Evolutionary conservation across 2,797 vertebrate genomes (phyloP).

Genomic region (Neostethus bicornis): DNA sequence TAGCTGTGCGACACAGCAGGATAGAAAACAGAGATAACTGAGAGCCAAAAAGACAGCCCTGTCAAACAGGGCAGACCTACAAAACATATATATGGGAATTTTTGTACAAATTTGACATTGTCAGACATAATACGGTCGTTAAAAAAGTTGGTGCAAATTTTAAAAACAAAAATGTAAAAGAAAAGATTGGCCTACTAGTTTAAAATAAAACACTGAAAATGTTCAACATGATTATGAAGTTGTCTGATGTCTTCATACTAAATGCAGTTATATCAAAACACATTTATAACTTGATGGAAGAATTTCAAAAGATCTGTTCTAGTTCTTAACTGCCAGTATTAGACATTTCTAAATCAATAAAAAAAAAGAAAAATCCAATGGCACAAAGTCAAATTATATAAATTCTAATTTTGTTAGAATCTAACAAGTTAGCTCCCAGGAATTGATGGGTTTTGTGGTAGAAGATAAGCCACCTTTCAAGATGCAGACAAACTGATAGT

Average conservation of each 20-base stretch:
- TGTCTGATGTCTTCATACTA: not conserved
- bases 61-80: slow-evolving; percentile 24
- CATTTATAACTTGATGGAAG: not conserved
- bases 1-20: slow-evolving; percentile 80
- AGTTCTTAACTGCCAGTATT: slow-evolving; percentile 7
- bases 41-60: slow-evolving; percentile 42
- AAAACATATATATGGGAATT: slow-evolving; percentile 20
- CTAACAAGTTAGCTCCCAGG: too few relatives aligned
- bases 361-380: slow-evolving; percentile 5
- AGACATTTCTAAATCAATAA: slow-evolving; percentile 26
- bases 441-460: too few relatives aligned
- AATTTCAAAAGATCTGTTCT: not conserved
- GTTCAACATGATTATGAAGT: slow-evolving; percentile 4
- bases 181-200: slow-evolving; percentile 9
- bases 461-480: slow-evolving; percentile 7
- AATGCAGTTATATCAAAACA: too few relatives aligned
- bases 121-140: slow-evolving; percentile 17
- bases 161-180: slow-evolving; percentile 1
- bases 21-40: slow-evolving; percentile 76
- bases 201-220: not conserved
- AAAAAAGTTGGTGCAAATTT: not conserved
- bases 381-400: not conserved
- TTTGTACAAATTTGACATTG: slow-evolving; percentile 18
- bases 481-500: not conserved
- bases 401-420: not conserved